A percentile compares a stretch with the other conserved stretches of the same genome.
phyloP scores from a whole-genome alignment of 2,113 vertebrate species.

The Pelusios castaneus region DNA sequence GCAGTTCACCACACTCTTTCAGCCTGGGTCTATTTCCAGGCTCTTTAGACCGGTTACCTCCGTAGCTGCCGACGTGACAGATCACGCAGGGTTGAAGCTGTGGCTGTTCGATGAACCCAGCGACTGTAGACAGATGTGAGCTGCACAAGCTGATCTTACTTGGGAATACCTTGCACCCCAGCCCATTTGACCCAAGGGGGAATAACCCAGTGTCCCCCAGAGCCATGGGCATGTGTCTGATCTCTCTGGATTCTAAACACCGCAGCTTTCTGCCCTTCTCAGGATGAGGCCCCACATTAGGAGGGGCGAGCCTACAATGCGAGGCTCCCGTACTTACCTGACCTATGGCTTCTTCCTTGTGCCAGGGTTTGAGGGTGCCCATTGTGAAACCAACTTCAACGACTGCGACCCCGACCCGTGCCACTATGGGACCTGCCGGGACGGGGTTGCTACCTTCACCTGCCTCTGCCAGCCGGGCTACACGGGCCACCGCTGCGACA shows the following conservation, averaged over 20 bases:
- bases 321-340: background rate
- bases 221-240: background rate
- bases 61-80: background rate
- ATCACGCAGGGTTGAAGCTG: background rate
- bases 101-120: no score
- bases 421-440: conserved; percentile 91
- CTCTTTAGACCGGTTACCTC: background rate
- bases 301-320: background rate
- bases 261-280: background rate
- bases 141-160: no score
- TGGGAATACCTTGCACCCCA: background rate
- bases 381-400: conserved; percentile 89
- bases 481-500: conserved; percentile 90
- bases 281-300: background rate
- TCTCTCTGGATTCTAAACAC: background rate
- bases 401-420: conserved; percentile 92
- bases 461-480: conserved; percentile 90
- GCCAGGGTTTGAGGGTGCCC: conserved; percentile 86
- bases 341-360: rapidly evolving
- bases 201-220: background rate
- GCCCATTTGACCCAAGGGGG: background rate
- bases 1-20: background rate
- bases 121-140: no score
- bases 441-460: conserved; percentile 88
- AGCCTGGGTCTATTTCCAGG: no score